Evolutionary conservation across 2,113 vertebrate genomes (phyloP), one percentile per base, ranked within the genome.

Genomic region (Salvator merianae): DNA sequence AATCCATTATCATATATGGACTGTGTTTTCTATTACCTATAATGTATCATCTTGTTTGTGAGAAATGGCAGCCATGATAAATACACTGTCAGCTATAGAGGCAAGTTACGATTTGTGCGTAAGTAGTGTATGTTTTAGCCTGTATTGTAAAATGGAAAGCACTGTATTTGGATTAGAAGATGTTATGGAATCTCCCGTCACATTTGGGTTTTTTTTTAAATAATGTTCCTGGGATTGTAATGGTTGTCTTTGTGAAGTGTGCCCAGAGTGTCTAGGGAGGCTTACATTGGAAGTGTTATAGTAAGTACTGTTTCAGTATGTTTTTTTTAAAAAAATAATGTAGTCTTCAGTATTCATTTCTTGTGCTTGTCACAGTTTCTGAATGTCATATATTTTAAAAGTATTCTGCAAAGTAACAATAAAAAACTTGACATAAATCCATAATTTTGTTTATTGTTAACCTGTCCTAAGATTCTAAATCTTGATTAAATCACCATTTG

Each of bases 311-410:
- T 93, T 92, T 88, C 93, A 89, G 87, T 93, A 90, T 93, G 94
- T 93, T 59, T 16, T 59, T 16, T 59, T 16, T 50, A 91, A 91
- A 92, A 92, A 88, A 90, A 84, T 92, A 94, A 90, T 82, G 63
- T 83, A 82, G 79, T 90, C 85, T 85, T 94, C 94, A 94, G 93
- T 95, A 93, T 95, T 96, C 95, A 96, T 96, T 95, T 95, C 88
- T 93, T 93, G 90, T 91, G 94, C 91, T 93, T 94, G 95, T 96
- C 94, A 90, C 91, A 89, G 91, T 94, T 85, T 94, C 91, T 95
- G 91, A 94, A 92, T 90, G 94, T 94, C 94, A 91, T 95, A 95
- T 95, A 93, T 96, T 95, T 95, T 94, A 94, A 95, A 91, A 94
- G 77, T 94, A 95, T 94, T 95, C 95, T 95, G 94, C 86, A 88